Evolutionary conservation across 2,113 vertebrate genomes (phyloP).

Genomic region (western clawed frog (Xenopus tropicalis)): DNA sequence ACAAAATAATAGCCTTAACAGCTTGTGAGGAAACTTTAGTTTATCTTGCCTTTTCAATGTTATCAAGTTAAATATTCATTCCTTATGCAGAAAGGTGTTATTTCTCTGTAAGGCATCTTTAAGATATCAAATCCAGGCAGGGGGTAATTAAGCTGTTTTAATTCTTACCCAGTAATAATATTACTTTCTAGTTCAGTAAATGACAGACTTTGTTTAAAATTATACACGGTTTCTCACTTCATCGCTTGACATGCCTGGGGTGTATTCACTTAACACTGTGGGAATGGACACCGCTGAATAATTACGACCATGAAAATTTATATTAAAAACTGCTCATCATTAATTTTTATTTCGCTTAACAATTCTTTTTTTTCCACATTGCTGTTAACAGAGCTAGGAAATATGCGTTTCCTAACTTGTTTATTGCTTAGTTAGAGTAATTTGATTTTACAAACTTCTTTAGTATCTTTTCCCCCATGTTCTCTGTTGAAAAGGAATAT

Average conservation of each 20-base stretch:
- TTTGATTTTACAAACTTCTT: conserved; percentile 44
- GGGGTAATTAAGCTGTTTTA: conserved; percentile 61
- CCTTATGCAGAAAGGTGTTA: conserved; percentile 61
- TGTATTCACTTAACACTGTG: conserved; percentile 40
- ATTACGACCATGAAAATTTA: conserved; percentile 41
- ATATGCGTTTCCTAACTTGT: conserved; percentile 41
- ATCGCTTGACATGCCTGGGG: conserved; percentile 18
- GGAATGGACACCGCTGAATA: conserved; percentile 21
- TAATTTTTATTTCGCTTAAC: conserved; percentile 45
- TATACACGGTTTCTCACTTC: conserved; percentile 45
- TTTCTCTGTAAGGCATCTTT: conserved; percentile 59
- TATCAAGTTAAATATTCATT: conserved; percentile 67
- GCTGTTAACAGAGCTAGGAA: conserved; percentile 39
- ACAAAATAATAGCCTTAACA: conserved; percentile 83
- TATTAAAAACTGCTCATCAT: conserved; percentile 37
- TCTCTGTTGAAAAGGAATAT: conserved; percentile 41
- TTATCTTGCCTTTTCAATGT: conserved; percentile 58
- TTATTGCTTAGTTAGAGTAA: conserved; percentile 45
- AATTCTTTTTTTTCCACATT: conserved; percentile 23
- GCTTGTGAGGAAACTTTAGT: conserved; percentile 71
- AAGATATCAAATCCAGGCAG: conserved; percentile 59
- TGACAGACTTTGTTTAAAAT: conserved; percentile 49
- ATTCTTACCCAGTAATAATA: conserved; percentile 54
- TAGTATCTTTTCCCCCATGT: conserved; percentile 42
- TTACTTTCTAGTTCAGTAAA: conserved; percentile 56